Evolutionary conservation across 2,888 invertebrate genomes (phyloP).

Genomic region (Drosophila silvestris): DNA sequence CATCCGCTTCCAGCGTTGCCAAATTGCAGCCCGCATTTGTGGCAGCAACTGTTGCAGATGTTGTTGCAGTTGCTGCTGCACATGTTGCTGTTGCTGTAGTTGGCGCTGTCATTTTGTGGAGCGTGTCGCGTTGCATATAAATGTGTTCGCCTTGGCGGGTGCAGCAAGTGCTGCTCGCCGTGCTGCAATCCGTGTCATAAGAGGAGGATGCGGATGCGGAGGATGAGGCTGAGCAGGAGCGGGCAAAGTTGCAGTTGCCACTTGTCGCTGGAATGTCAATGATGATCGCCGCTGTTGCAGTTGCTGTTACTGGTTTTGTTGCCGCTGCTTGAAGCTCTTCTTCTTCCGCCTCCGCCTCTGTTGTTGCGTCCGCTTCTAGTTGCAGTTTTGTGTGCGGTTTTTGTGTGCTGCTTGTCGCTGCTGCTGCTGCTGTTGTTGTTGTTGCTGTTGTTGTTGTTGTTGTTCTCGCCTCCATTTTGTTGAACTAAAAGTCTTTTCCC

Average conservation of each 20-base stretch:
- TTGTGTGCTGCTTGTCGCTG: slow-evolving; percentile 25
- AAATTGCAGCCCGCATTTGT: slow-evolving; percentile 26
- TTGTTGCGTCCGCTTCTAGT: slow-evolving; percentile 44
- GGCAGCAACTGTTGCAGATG: slow-evolving; percentile 25
- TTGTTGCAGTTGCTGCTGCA: slow-evolving; percentile 12
- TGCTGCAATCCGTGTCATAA: slow-evolving; percentile 83
- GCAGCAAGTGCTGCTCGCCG: slow-evolving; percentile 83
- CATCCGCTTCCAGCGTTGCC: slow-evolving; percentile 55
- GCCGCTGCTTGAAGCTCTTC: slow-evolving; percentile 22
- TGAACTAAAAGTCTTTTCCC: slow-evolving; percentile 41
- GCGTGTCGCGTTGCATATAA: slow-evolving; percentile 77
- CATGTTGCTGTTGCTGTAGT: slow-evolving; percentile 28
- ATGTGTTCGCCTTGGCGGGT: slow-evolving; percentile 82
- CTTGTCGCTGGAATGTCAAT: slow-evolving; percentile 82
- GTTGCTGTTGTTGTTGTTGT: slow-evolving; percentile 12
- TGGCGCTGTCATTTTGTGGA: slow-evolving; percentile 35
- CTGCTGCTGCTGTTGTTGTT: neutral
- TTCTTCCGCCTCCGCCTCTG: slow-evolving; percentile 26
- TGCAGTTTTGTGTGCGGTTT: slow-evolving; percentile 63
- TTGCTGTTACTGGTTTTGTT: slow-evolving; percentile 6
- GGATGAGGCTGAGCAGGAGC: slow-evolving; percentile 18
- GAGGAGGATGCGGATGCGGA: slow-evolving; percentile 58
- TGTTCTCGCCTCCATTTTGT: slow-evolving; percentile 62
- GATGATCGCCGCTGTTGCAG: slow-evolving; percentile 67
- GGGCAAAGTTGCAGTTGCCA: slow-evolving; percentile 26